Evolutionary conservation across 2,113 vertebrate species (phyloP).

Genomic region (Phodopus roborovskii): DNA sequence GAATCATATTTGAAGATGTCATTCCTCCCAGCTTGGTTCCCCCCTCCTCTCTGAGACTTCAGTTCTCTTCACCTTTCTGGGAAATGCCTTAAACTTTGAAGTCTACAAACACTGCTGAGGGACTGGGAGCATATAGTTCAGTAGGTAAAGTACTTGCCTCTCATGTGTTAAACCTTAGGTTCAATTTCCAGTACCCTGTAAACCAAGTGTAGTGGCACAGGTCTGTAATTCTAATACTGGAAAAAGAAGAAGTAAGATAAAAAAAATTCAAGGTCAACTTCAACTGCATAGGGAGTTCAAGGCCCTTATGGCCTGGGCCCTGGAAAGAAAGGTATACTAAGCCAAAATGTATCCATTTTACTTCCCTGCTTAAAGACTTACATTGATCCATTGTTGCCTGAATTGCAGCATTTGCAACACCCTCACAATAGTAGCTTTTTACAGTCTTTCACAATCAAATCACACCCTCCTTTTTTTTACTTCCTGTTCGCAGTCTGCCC

Average conservation of each 20-base stretch:
- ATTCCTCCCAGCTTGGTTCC: background rate
- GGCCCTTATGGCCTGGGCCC: background rate
- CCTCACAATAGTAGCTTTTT: background rate
- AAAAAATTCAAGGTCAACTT: background rate
- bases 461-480: background rate
- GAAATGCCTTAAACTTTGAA: background rate
- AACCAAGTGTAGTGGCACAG: background rate
- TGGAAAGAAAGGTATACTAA: background rate
- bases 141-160: background rate
- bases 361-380: conserved; percentile 17
- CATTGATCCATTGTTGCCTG: conserved; percentile 19
- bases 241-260: background rate
- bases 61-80: background rate
- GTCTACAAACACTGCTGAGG: background rate
- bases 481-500: background rate
- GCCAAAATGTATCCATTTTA: background rate
- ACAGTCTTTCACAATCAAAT: background rate
- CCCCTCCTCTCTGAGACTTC: background rate
- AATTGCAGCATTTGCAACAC: background rate
- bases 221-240: background rate
- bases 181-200: background rate
- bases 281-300: background rate
- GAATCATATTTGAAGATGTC: background rate
- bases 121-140: too few relatives aligned
- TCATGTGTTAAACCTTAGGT: background rate